A percentile compares a stretch with the other conserved stretches of the same genome.
These are phyloP conservation scores for Cerceris ruficornis DNA, from an alignment of 2,888 invertebrate species.

Conservation along the genomic window DNA sequence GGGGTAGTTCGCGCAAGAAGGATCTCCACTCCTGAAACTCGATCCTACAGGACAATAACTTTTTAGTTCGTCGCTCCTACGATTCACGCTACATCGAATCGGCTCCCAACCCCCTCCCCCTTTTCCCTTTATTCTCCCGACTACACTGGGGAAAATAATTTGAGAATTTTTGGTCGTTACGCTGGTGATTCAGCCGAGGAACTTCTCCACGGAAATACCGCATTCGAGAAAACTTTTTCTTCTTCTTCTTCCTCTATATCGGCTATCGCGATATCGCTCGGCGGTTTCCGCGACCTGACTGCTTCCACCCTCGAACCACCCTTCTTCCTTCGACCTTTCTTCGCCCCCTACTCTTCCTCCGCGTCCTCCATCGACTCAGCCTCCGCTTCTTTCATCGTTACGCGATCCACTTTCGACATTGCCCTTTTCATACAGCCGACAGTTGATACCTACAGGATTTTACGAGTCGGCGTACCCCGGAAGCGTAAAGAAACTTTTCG, in stretches of 20 bases:
- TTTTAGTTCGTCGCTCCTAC: slow-evolving; percentile 14
- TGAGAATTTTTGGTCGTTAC: slow-evolving; percentile 55
- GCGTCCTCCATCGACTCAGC: background rate
- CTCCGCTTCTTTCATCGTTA: slow-evolving; percentile 28
- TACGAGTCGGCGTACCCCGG: slow-evolving; percentile 55
- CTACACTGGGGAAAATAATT: slow-evolving; percentile 51
- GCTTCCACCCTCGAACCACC: slow-evolving; percentile 3
- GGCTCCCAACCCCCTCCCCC: background rate
- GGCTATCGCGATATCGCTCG: slow-evolving; percentile 31
- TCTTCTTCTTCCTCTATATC: slow-evolving; percentile 8
- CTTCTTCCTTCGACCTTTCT: background rate
- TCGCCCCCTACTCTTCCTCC: background rate
- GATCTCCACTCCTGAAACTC: slow-evolving; percentile 12
- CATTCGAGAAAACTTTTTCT: slow-evolving; percentile 48
- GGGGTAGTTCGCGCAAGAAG: background rate
- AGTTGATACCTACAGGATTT: slow-evolving; percentile 59
- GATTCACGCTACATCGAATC: slow-evolving; percentile 1
- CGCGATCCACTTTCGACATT: slow-evolving; percentile 37
- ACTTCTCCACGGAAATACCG: slow-evolving; percentile 38
- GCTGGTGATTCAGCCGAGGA: slow-evolving; percentile 29
- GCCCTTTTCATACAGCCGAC: slow-evolving; percentile 45
- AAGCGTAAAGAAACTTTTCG: slow-evolving; percentile 64
- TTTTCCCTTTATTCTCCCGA: background rate
- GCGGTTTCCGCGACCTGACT: slow-evolving; percentile 45
- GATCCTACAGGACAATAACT: slow-evolving; percentile 34